Percentiles rank a stretch among this genome's conserved stretches.
These are phyloP conservation scores for Bungarus multicinctus DNA, from an alignment of 2,113 vertebrate species.

Conservation along the genomic window DNA sequence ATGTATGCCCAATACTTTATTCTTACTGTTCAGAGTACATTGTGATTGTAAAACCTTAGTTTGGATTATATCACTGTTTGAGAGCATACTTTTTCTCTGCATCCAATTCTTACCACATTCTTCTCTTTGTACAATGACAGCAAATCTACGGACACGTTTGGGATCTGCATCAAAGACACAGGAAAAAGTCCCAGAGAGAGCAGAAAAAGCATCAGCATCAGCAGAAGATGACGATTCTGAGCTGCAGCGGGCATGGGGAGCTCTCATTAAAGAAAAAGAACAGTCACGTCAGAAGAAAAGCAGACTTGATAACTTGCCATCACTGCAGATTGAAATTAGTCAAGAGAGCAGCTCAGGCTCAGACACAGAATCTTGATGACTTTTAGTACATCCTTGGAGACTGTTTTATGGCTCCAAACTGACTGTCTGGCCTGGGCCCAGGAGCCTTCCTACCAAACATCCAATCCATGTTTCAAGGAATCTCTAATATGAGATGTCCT, in stretches of 20 bases:
- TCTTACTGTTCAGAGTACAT: background rate
- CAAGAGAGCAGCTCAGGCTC: constrained; percentile 92
- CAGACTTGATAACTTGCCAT: constrained; percentile 91
- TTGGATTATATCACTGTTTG: background rate
- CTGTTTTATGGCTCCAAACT: background rate
- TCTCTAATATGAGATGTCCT: constrained; percentile 25
- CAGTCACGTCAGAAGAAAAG: constrained; percentile 90
- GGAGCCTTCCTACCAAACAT: constrained; percentile 30
- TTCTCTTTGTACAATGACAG: constrained; percentile 54
- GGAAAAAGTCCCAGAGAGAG: constrained; percentile 68
- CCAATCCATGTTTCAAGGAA: constrained; percentile 9
- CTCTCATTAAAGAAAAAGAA: constrained; percentile 95
- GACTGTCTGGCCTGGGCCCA: constrained; percentile 11
- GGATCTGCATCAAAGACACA: constrained; percentile 79
- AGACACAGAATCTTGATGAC: constrained; percentile 88
- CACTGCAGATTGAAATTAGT: constrained; percentile 97
- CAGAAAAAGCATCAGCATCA: constrained; percentile 52
- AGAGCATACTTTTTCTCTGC: background rate
- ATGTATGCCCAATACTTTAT: background rate
- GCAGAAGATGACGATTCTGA: constrained; percentile 89
- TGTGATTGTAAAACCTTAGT: background rate
- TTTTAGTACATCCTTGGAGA: constrained; percentile 31
- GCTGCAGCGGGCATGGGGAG: constrained; percentile 92
- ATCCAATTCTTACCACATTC: background rate
- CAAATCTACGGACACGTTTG: constrained; percentile 90